Conservation (phyloP, 1,140 invertebrate species). For the Drosophila dunni region DNA sequence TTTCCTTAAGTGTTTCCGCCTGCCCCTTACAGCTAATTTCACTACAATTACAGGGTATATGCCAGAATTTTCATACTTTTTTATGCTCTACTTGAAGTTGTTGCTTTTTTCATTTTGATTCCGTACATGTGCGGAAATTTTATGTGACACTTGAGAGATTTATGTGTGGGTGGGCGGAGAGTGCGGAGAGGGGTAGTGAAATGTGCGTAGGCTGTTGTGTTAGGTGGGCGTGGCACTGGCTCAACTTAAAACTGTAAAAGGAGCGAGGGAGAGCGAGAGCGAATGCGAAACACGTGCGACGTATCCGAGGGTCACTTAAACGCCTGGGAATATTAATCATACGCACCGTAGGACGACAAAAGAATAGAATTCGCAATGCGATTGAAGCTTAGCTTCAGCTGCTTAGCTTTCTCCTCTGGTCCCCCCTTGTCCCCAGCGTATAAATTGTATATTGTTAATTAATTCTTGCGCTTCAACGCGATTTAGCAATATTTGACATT, state of each 20-base stretch:
- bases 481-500: slow-evolving; percentile 65
- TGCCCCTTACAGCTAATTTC: background rate
- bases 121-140: slow-evolving; percentile 81
- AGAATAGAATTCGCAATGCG: background rate
- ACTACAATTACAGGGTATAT: slow-evolving; percentile 13
- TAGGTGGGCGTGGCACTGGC: slow-evolving; percentile 62
- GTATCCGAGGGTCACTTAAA: slow-evolving; percentile 24
- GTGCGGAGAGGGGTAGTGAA: slow-evolving; percentile 1
- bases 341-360: slow-evolving; percentile 50
- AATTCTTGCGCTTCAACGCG: slow-evolving; percentile 49
- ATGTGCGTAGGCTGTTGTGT: slow-evolving; percentile 30
- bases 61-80: slow-evolving; percentile 4
- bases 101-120: slow-evolving; percentile 75
- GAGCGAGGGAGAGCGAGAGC: background rate
- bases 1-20: background rate
- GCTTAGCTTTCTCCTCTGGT: too few species aligned
- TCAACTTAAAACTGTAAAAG: slow-evolving; percentile 55
- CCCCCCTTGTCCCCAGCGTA: background rate
- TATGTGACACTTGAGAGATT: slow-evolving; percentile 82
- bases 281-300: slow-evolving; percentile 30
- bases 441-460: slow-evolving; percentile 56
- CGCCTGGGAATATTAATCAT: slow-evolving; percentile 69
- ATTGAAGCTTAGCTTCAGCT: background rate
- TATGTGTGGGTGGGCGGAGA: slow-evolving; percentile 45
- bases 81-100: slow-evolving; percentile 18